A percentile compares a stretch with the other conserved stretches of the same genome.
Conservation (phyloP, 1,140 invertebrate genomes). For the Drosophila bifasciata region DNA sequence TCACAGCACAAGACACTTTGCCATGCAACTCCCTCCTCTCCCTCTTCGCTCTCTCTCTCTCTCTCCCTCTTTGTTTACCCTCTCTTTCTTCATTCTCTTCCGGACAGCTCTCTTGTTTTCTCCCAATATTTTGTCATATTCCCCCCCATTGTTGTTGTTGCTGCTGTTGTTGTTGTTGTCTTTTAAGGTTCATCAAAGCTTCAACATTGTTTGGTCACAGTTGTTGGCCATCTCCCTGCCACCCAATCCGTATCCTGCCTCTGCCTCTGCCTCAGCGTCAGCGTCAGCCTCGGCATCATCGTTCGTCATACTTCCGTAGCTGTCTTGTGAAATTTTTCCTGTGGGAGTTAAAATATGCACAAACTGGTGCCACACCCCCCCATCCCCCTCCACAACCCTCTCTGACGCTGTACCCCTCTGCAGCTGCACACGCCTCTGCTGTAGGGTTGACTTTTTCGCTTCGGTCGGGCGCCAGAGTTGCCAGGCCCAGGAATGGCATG, state of each 20-base stretch:
- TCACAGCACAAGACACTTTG: slow-evolving; percentile 39
- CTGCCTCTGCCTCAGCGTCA: background rate
- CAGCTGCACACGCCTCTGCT: slow-evolving; percentile 2
- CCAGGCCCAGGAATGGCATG: slow-evolving; percentile 19
- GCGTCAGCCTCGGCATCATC: slow-evolving; percentile 12
- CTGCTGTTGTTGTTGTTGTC: slow-evolving; percentile 57
- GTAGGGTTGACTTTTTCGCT: slow-evolving; percentile 66
- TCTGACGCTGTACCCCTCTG: background rate
- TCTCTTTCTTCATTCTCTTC: background rate
- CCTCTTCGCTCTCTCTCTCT: background rate
- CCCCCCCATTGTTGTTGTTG: slow-evolving; percentile 48
- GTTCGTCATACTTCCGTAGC: slow-evolving; percentile 74
- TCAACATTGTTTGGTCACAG: slow-evolving; percentile 82
- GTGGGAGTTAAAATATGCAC: slow-evolving; percentile 81
- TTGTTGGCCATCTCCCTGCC: slow-evolving; percentile 56
- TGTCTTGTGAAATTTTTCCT: slow-evolving; percentile 82
- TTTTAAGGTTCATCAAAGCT: slow-evolving; percentile 81
- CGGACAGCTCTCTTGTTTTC: background rate
- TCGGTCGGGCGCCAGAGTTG: slow-evolving; percentile 17
- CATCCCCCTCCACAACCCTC: slow-evolving; percentile 4
- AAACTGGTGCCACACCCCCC: slow-evolving; percentile 36
- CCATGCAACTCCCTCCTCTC: slow-evolving; percentile 36
- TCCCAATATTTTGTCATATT: slow-evolving; percentile 74
- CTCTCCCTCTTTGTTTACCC: too few species aligned
- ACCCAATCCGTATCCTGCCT: background rate